These are phyloP conservation scores for Turnix velox DNA, from an alignment of 2,113 vertebrate genomes.

Conservation along the genomic window DNA sequence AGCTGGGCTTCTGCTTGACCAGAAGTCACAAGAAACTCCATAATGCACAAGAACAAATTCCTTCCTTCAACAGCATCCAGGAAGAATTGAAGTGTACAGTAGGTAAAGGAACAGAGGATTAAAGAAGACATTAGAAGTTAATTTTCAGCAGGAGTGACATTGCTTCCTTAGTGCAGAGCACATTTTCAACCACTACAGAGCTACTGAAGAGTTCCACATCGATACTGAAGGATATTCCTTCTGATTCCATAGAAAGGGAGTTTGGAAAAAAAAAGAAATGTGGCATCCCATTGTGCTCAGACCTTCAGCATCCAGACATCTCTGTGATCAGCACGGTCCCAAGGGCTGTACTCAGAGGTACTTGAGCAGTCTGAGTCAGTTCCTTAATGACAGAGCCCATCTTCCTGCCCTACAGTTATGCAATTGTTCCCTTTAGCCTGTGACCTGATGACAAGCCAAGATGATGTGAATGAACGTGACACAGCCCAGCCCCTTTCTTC, in stretches of 20 bases:
- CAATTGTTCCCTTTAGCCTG: slow-evolving; percentile 2
- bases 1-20: neutral
- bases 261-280: neutral
- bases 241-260: neutral
- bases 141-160: neutral
- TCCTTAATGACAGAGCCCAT: neutral
- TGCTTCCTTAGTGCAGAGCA: neutral
- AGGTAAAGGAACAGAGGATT: too few relatives aligned
- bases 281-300: neutral
- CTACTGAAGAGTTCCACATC: neutral
- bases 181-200: neutral
- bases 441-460: neutral
- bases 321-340: neutral
- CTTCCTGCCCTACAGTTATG: neutral
- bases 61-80: neutral
- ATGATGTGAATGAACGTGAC: neutral
- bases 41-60: rapidly evolving
- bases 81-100: rapidly evolving
- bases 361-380: neutral
- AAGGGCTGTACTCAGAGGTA: neutral
- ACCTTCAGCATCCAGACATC: neutral
- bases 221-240: neutral
- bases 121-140: neutral
- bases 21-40: neutral
- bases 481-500: neutral